Evolutionary conservation across 2,797 vertebrate genomes (phyloP), one percentile per base, ranked within the genome.

Genomic region (Urosaurus nigricauda): DNA sequence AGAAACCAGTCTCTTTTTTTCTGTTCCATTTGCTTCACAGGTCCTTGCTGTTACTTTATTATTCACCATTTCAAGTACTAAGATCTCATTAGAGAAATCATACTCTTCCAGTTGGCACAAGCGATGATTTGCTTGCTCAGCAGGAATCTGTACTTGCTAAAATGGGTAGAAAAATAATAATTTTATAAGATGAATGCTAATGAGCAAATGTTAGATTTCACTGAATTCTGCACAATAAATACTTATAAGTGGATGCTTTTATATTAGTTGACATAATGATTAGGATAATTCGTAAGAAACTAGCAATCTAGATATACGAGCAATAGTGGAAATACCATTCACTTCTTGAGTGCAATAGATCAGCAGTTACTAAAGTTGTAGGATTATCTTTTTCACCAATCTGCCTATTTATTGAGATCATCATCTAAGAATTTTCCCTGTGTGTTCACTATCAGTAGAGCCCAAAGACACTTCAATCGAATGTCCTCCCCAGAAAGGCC

Each of bases 91-190:
- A 89, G 85, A 91, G 16, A 85, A 88, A 87, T 19, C n/a, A 87
- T 13, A 3, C 35, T 71, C 78, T 93, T 88, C 79, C 19, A 92
- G 32, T 9, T 63, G 89, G 81, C 60, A 79, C 73, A 86, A 17
- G 24, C 65, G 88, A 84, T 74, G 80, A 71, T 73, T 93, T 81
- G 80, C 83, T 14, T 90, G 86, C 87, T 88, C 86, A 53, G 0
- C 88, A 78, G n/a, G 7, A 16, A 56, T 91, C 95, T 96, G 80
- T 35, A 91, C 90, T 12, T 56, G 87, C 87, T 90, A 94, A 82
- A 17, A 90, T 1, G 6, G 91, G 68, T 24, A 82, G 84, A 79
- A 93, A 92, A 85, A 37, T 37, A 17, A 43, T 24, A 2, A 13
- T 83, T 0, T 56, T 29, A 79, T 63, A 37, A 60, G 47, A 2